phyloP scores from a whole-genome alignment of 2,797 vertebrate species.

The Pterois miles region DNA sequence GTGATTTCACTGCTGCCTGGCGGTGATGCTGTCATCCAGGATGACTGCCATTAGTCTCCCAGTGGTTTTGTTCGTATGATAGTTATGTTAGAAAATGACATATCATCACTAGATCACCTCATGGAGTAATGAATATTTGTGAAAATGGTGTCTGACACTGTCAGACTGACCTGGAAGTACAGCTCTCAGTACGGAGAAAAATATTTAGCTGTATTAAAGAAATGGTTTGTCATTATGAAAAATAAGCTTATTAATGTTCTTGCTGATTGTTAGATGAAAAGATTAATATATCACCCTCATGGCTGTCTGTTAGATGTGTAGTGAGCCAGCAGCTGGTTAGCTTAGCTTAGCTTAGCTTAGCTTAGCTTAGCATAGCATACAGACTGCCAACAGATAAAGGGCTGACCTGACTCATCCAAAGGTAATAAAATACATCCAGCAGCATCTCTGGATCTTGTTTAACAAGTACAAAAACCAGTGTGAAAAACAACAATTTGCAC shows the following conservation, averaged over 20 bases:
- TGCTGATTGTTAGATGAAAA: neutral
- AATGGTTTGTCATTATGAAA: neutral
- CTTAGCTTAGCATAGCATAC: neutral
- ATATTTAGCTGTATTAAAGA: neutral
- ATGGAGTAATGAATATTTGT: constrained; percentile 23
- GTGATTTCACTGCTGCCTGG: neutral
- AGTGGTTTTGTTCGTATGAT: neutral
- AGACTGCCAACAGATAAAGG: too few relatives aligned
- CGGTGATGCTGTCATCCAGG: neutral
- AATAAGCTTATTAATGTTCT: neutral
- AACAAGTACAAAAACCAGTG: too few relatives aligned
- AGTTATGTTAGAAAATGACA: constrained; percentile 19
- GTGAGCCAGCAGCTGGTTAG: too few relatives aligned
- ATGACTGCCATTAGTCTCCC: neutral
- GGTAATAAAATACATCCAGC: too few relatives aligned
- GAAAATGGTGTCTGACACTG: neutral
- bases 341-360: too few relatives aligned
- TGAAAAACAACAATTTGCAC: too few relatives aligned
- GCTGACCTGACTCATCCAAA: too few relatives aligned
- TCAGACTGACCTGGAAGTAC: neutral
- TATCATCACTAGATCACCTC: neutral
- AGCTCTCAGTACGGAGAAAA: neutral
- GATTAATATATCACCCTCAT: neutral
- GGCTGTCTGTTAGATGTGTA: neutral
- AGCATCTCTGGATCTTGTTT: too few relatives aligned